Base-by-base conservation (phyloP, 1,140 invertebrate genomes). In the Trachelipus rathkii region DNA sequence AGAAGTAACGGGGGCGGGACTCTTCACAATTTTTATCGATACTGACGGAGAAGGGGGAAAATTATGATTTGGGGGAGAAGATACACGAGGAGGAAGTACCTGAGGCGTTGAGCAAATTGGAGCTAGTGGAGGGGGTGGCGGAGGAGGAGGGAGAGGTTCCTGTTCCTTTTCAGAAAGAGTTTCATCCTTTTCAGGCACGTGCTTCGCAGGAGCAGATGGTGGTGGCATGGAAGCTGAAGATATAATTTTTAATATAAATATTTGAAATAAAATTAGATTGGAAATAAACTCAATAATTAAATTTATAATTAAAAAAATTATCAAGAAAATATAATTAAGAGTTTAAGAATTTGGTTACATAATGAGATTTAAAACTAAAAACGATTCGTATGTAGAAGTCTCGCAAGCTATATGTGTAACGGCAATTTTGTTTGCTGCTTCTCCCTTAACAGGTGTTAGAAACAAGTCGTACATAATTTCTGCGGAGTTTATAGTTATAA, bases 1-100 rank as follows among this genome's bases (percentile, higher is more conserved):
- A 15, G 82, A 77, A 23, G 78, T 78, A n/a, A 82, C 79, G 0
- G 91, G 90, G 0, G 90, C 90, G 3, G 91, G 91, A 74, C 91
- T 92, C 82, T 93, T 93, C 10, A 92, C 89, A 73, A 93, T 90
- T 83, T 92, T 91, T 71, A 93, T 87, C 46, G 90, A 90, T 3
- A 92, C 88, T 4, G 91, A 91, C 0, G 91, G 91, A 50, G 90
- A 90, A 19, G 73, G 76, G 46, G 72, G 78, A 19, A 74, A 75
- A n/a, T 66, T 72, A 24, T 70, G 60, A 23, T 68, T 77, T 5
- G 76, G 44, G 45, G 67, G 72, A n/a, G 71, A 45, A 13, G 74
- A 45, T 23, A 53, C 72, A 0, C 69, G 46, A 21, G 50, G 71
- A 60, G 50, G 50, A n/a, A 71, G 75, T 8, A 72, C 69, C 15